Evolutionary conservation across 2,797 vertebrate species (phyloP).

Genomic region (Pipistrellus kuhlii): DNA sequence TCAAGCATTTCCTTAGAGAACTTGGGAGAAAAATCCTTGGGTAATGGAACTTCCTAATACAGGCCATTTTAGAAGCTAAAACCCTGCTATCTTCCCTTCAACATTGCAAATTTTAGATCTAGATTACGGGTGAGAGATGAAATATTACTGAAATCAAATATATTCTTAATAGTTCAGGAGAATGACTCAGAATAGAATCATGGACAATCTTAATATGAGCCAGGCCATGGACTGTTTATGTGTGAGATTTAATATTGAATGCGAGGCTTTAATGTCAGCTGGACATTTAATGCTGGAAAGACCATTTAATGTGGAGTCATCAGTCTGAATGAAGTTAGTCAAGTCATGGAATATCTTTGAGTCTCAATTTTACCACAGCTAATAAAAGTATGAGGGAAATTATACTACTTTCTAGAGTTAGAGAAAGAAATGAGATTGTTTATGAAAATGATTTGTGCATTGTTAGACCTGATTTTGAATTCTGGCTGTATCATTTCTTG

Average conservation of each 20-base stretch:
- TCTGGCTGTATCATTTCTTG: not conserved
- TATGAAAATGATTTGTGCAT: not conserved
- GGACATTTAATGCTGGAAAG: not conserved
- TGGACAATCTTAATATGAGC: not conserved
- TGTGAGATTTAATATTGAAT: not conserved
- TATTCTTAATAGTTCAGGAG: slow-evolving; percentile 7
- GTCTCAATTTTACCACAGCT: not conserved
- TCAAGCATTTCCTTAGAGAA: not conserved
- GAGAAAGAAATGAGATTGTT: not conserved
- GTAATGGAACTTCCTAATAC: not conserved
- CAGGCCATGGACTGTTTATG: not conserved
- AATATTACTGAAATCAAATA: slow-evolving; percentile 26
- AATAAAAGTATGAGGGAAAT: not conserved
- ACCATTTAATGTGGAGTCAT: not conserved
- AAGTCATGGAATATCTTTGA: not conserved
- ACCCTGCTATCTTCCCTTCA: not conserved
- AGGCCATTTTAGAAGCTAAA: not conserved
- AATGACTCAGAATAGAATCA: slow-evolving; percentile 20
- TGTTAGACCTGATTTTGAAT: slow-evolving; percentile 20
- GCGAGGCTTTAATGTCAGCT: not conserved
- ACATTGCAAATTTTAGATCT: slow-evolving; percentile 27
- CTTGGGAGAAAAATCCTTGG: slow-evolving; percentile 10
- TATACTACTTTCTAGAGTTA: not conserved
- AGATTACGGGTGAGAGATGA: not conserved
- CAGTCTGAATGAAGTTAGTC: not conserved